Conservation (phyloP, 2,797 vertebrate species). For the Syndactyla subalaris region DNA sequence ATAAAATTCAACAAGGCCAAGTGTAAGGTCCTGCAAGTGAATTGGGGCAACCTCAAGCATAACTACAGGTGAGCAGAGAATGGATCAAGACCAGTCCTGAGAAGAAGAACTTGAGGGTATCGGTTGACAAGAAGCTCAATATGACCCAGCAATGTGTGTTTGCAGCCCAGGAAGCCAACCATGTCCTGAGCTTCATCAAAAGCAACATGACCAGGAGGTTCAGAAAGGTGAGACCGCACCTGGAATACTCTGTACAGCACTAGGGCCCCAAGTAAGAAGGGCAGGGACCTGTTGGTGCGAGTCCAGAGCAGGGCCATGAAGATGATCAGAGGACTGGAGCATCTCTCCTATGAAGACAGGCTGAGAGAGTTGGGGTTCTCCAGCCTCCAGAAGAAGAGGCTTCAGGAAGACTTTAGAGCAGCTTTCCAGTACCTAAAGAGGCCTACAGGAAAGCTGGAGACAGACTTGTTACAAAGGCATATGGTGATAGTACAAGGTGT, state of each 20-base stretch:
- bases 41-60: not conserved
- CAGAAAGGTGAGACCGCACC: not conserved
- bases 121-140: not conserved
- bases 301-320: not conserved
- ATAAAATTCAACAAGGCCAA: not conserved
- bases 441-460: not conserved
- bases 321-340: not conserved
- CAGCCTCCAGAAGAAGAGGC: not conserved
- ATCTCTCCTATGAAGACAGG: not conserved
- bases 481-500: fast-evolving
- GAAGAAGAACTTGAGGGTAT: not conserved
- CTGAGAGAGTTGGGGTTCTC: not conserved
- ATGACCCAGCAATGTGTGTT: not conserved
- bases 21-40: not conserved
- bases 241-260: not conserved
- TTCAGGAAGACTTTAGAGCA: not conserved
- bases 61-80: not conserved
- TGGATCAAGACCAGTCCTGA: not conserved
- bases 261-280: not conserved
- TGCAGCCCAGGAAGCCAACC: not conserved
- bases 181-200: not conserved
- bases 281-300: fast-evolving
- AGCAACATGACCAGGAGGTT: not conserved
- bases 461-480: too few species aligned
- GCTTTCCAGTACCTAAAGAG: not conserved